Percentiles rank a stretch among this genome's conserved stretches.
These are phyloP conservation scores for Cliona cf. orientalis DNA, from an alignment of 37 sponge, comb jelly and placozoan genomes.

Conservation along the genomic window DNA sequence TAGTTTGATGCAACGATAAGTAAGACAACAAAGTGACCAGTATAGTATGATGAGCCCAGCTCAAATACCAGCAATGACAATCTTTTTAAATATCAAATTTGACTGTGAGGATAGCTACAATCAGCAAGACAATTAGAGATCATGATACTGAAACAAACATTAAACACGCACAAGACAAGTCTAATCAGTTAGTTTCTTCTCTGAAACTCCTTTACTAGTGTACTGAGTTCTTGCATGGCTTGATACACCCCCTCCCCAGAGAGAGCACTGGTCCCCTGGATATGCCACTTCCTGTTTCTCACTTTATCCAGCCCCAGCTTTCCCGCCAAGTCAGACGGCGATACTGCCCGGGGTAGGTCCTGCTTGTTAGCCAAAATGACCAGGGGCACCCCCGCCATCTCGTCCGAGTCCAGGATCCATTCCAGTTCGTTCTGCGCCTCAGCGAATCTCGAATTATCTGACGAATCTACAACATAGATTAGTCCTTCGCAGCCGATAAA, in stretches of 20 bases:
- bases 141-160: too few species aligned
- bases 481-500: conserved; percentile 86
- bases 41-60: too few species aligned
- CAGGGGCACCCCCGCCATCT: conserved; percentile 82
- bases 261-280: conserved; percentile 86
- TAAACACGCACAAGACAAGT: too few species aligned
- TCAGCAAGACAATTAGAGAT: too few species aligned
- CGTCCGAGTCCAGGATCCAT: conserved; percentile 69
- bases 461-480: conserved; percentile 86
- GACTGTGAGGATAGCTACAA: too few species aligned
- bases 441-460: conserved; percentile 45
- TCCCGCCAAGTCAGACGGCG: conserved; percentile 61
- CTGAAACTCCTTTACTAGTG: conserved; percentile 80
- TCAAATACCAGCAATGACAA: too few species aligned
- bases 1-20: too few species aligned
- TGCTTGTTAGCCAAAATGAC: conserved; percentile 92
- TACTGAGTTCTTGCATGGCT: conserved; percentile 65
- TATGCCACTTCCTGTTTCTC: conserved; percentile 74
- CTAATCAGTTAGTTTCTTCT: too few species aligned
- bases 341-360: conserved; percentile 72
- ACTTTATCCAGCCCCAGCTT: conserved; percentile 65
- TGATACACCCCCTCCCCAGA: conserved; percentile 86
- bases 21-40: too few species aligned
- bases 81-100: too few species aligned
- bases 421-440: conserved; percentile 75